Evolutionary conservation across 2,797 vertebrate species (phyloP).

Genomic region (Clarias platycephalus): DNA sequence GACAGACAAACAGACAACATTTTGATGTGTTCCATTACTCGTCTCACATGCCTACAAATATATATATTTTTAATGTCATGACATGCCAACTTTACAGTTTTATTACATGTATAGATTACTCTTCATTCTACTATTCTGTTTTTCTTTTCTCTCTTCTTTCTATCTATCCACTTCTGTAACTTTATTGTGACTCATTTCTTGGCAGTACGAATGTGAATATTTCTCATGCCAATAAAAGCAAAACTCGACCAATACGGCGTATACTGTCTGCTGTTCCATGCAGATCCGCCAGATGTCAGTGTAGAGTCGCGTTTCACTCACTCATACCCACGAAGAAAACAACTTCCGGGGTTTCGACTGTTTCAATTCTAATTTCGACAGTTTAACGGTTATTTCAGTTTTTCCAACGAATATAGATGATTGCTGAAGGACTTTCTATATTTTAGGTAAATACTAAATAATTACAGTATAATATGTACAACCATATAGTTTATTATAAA

Average conservation of each 20-base stretch:
- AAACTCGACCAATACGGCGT: not conserved
- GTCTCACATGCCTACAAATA: too few species aligned
- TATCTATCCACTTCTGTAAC: too few species aligned
- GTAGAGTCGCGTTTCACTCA: not conserved
- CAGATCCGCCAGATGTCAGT: not conserved
- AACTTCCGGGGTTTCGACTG: not conserved
- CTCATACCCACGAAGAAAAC: not conserved
- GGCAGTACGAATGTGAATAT: too few species aligned
- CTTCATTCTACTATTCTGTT: too few species aligned
- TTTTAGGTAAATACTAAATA: constrained; percentile 5
- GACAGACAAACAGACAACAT: too few species aligned
- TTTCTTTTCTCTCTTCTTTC: too few species aligned
- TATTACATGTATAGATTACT: too few species aligned
- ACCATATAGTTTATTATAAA: not conserved
- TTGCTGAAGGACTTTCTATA: not conserved
- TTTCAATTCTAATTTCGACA: not conserved
- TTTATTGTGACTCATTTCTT: too few species aligned
- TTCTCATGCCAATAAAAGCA: not conserved
- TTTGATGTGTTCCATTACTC: too few species aligned
- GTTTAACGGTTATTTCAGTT: not conserved
- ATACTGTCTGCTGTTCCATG: too few species aligned
- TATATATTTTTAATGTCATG: too few species aligned
- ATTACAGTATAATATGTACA: not conserved
- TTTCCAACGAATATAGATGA: not conserved
- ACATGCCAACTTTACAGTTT: too few species aligned